Conservation (phyloP, 2,797 vertebrate genomes). For the Chelon auratus region DNA sequence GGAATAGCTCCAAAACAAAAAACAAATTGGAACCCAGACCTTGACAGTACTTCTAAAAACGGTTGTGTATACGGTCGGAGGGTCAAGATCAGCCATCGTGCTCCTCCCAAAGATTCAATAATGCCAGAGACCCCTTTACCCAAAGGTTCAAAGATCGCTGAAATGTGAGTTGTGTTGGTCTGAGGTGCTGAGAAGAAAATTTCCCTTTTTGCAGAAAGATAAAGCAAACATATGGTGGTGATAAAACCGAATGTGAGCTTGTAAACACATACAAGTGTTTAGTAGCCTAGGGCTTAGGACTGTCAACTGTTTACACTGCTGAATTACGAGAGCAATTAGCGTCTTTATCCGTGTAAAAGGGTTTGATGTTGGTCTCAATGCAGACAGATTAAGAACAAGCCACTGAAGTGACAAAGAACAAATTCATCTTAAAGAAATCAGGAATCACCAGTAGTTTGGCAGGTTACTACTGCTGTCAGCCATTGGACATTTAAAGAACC, state of each 20-base stretch:
- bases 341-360: constrained; percentile 31
- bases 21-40: constrained; percentile 42
- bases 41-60: constrained; percentile 37
- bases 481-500: constrained; percentile 18
- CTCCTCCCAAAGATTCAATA: constrained; percentile 49
- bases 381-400: constrained; percentile 18
- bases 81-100: constrained; percentile 24
- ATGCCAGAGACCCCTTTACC: constrained; percentile 61
- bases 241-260: constrained; percentile 43
- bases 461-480: constrained; percentile 17
- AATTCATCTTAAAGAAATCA: constrained; percentile 22
- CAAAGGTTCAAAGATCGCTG: constrained; percentile 48
- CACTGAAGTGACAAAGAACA: constrained; percentile 9
- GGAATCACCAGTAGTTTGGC: constrained; percentile 5
- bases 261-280: constrained; percentile 37
- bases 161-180: constrained; percentile 47
- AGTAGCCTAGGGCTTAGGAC: constrained; percentile 26
- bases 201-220: constrained; percentile 58
- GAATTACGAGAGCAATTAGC: constrained; percentile 15
- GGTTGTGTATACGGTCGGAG: constrained; percentile 30
- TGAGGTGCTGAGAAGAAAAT: constrained; percentile 32
- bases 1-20: constrained; percentile 38
- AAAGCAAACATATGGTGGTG: constrained; percentile 26
- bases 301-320: not conserved
- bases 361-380: constrained; percentile 30